phyloP scores from a whole-genome alignment of 2,113 vertebrate genomes.

The Paradoxurus hermaphroditus region DNA sequence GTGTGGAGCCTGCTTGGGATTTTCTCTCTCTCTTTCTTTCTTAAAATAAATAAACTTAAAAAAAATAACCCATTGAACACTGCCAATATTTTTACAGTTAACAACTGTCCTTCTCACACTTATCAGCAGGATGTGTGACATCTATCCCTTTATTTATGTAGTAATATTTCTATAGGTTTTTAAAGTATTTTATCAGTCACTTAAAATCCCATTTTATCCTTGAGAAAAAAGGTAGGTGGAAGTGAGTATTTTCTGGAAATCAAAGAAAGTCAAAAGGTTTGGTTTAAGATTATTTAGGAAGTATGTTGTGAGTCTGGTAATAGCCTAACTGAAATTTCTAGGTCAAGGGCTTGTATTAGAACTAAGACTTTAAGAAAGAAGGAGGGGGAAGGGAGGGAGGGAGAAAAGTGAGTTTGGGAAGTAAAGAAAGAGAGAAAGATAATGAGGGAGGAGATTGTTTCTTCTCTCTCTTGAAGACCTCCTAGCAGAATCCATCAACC shows the following conservation, averaged over 20 bases:
- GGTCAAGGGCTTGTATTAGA: not conserved
- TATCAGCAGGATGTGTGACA: not conserved
- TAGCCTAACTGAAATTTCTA: not conserved
- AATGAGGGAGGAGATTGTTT: not conserved
- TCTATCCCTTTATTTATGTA: not conserved
- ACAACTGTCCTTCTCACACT: not conserved
- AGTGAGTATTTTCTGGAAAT: not conserved
- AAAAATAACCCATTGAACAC: not conserved
- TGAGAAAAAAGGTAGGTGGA: not conserved
- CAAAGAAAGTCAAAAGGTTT: not conserved
- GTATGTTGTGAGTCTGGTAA: not conserved
- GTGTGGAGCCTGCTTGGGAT: too few relatives aligned
- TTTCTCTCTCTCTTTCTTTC: too few relatives aligned
- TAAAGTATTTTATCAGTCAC: not conserved
- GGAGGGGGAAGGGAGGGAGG: too few relatives aligned
- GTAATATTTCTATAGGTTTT: not conserved
- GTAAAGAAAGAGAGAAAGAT: not conserved
- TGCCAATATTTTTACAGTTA: not conserved
- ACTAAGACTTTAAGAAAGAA: not conserved
- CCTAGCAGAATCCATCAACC: not conserved
- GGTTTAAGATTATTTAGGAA: not conserved
- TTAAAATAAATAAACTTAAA: too few relatives aligned
- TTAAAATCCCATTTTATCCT: not conserved
- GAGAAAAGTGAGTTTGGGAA: not conserved
- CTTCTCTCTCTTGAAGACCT: not conserved